A percentile compares a stretch with the other conserved stretches of the same genome.
phyloP scores from a whole-genome alignment of 1,140 invertebrate genomes.

The Globodera ellingtonae region DNA sequence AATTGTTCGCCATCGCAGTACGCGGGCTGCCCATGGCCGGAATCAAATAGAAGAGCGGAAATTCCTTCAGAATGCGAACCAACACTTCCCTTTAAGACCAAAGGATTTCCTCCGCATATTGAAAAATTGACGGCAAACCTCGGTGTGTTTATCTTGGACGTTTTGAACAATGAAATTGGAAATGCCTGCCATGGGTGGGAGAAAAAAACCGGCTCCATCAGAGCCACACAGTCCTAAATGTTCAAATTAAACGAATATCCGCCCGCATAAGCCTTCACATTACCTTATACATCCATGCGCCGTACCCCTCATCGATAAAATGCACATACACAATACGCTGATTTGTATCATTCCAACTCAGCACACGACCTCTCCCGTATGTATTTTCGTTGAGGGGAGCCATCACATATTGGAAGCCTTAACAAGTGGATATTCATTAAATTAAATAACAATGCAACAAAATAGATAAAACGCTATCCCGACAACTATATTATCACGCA shows the following conservation, averaged over 20 bases:
- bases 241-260: not conserved
- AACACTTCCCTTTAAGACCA: conserved; percentile 11
- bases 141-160: not conserved
- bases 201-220: conserved; percentile 32
- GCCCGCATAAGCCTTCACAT: not conserved
- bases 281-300: conserved; percentile 31
- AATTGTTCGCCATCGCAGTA: conserved; percentile 21
- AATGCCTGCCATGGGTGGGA: conserved; percentile 43
- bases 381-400: conserved; percentile 33
- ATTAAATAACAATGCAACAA: not conserved
- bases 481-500: not conserved
- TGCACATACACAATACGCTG: conserved; percentile 24
- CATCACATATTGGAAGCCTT: conserved; percentile 37
- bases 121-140: not conserved
- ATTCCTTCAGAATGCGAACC: conserved; percentile 27
- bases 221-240: conserved; percentile 31
- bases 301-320: conserved; percentile 38
- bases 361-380: conserved; percentile 31
- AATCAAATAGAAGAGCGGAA: conserved; percentile 19
- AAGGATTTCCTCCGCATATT: not conserved
- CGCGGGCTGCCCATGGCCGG: conserved; percentile 17
- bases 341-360: not conserved
- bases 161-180: conserved; percentile 38
- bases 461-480: not conserved
- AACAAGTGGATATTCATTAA: conserved; percentile 1